Evolutionary conservation across 2,113 vertebrate species (phyloP).

Genomic region (Laticauda laticaudata): DNA sequence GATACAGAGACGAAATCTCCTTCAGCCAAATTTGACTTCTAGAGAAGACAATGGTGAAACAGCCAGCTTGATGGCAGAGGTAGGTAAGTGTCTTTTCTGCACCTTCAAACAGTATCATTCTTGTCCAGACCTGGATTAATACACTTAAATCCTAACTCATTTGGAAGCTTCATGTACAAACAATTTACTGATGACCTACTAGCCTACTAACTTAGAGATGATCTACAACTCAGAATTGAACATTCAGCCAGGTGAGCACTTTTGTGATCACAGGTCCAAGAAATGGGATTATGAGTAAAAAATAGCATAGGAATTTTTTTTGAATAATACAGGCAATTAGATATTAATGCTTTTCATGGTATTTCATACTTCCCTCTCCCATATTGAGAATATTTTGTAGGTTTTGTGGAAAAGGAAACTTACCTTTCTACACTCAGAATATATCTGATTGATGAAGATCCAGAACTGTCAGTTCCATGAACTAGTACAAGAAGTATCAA

Average conservation of each 20-base stretch:
- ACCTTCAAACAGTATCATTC: not conserved
- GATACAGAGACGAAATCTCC: not conserved
- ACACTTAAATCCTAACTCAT: conserved; percentile 3
- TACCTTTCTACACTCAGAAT: not conserved
- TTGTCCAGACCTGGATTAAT: conserved; percentile 9
- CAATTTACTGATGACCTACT: not conserved
- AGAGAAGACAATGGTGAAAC: not conserved
- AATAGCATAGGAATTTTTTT: too few relatives aligned
- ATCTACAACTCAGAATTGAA: not conserved
- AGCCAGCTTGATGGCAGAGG: not conserved
- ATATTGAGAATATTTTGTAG: not conserved
- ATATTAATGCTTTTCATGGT: not conserved
- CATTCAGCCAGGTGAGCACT: too few relatives aligned
- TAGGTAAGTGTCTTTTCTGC: not conserved
- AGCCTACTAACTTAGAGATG: not conserved
- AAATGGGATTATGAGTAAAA: not conserved
- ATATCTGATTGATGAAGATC: not conserved
- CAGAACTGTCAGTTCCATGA: not conserved
- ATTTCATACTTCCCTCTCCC: not conserved
- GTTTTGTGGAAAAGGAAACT: not conserved
- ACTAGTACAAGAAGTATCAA: not conserved
- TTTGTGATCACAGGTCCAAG: not conserved
- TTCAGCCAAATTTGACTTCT: not conserved
- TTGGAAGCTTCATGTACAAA: not conserved
- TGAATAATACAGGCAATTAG: not conserved